These are phyloP conservation scores for Hippocampus guttulatus DNA, from an alignment of 2,113 vertebrate species.

Conservation along the genomic window DNA sequence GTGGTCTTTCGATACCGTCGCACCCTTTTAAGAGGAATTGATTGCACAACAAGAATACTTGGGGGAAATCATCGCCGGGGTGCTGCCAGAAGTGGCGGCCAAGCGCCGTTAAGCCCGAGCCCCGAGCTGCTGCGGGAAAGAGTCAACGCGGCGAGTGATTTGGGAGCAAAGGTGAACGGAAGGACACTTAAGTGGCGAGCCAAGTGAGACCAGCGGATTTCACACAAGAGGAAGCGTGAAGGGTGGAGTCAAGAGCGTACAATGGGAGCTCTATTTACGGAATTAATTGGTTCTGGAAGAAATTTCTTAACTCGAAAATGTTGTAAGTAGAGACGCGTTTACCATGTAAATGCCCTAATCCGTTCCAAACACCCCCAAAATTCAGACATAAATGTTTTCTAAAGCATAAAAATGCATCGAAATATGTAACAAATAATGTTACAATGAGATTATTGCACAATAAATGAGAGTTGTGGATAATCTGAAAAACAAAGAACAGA, in stretches of 20 bases:
- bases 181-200: slow-evolving; percentile 21
- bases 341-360: too few species aligned
- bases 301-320: too few species aligned
- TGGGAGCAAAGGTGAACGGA: slow-evolving; percentile 15
- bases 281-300: too few species aligned
- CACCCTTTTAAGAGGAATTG: slow-evolving; percentile 59
- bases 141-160: slow-evolving; percentile 25
- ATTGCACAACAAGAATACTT: slow-evolving; percentile 57
- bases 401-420: too few species aligned
- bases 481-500: too few species aligned
- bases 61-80: slow-evolving; percentile 52
- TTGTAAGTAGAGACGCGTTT: too few species aligned
- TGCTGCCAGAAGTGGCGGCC: slow-evolving; percentile 43
- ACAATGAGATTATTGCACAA: too few species aligned
- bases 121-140: slow-evolving; percentile 3
- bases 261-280: too few species aligned
- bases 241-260: slow-evolving; percentile 10
- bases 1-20: slow-evolving; percentile 65
- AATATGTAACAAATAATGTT: too few species aligned
- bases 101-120: slow-evolving; percentile 14
- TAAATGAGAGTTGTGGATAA: too few species aligned
- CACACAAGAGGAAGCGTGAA: slow-evolving; percentile 30
- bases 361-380: too few species aligned
- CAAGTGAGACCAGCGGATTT: slow-evolving; percentile 25
- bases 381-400: too few species aligned